Evolutionary conservation across 2,888 invertebrate species (phyloP).

Genomic region (Orthonevra nobilis): DNA sequence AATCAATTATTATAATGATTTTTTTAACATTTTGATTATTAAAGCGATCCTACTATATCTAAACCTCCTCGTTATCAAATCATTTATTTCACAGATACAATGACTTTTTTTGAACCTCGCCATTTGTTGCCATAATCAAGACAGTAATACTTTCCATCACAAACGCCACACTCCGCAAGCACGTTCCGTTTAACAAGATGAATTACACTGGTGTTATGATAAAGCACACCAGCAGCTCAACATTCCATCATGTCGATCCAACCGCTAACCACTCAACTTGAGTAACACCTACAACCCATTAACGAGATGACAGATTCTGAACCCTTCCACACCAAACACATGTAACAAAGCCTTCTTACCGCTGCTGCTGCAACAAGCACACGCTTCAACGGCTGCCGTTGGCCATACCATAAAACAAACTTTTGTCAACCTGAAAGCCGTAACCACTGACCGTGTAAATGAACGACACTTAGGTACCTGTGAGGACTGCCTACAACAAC

Average conservation of each 20-base stretch:
- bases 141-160: slow-evolving; percentile 15
- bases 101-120: no score
- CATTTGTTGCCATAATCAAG: not conserved
- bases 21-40: no score
- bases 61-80: not conserved
- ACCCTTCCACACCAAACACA: slow-evolving; percentile 48
- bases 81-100: no score
- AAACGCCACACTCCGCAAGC: not conserved
- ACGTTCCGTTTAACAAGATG: slow-evolving; percentile 36
- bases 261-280: slow-evolving; percentile 49
- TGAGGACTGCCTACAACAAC: slow-evolving; percentile 33
- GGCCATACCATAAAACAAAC: slow-evolving; percentile 36
- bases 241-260: slow-evolving; percentile 15
- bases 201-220: slow-evolving; percentile 48
- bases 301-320: slow-evolving; percentile 68
- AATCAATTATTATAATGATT: no score
- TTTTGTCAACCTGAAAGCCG: slow-evolving; percentile 62
- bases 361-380: not conserved
- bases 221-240: slow-evolving; percentile 41
- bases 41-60: no score
- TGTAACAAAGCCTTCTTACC: slow-evolving; percentile 35
- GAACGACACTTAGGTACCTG: slow-evolving; percentile 46
- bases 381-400: slow-evolving; percentile 23
- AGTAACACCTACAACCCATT: slow-evolving; percentile 67
- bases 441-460: slow-evolving; percentile 61